Conservation (phyloP, 2,888 invertebrate species). For the Incurvaria masculella region DNA sequence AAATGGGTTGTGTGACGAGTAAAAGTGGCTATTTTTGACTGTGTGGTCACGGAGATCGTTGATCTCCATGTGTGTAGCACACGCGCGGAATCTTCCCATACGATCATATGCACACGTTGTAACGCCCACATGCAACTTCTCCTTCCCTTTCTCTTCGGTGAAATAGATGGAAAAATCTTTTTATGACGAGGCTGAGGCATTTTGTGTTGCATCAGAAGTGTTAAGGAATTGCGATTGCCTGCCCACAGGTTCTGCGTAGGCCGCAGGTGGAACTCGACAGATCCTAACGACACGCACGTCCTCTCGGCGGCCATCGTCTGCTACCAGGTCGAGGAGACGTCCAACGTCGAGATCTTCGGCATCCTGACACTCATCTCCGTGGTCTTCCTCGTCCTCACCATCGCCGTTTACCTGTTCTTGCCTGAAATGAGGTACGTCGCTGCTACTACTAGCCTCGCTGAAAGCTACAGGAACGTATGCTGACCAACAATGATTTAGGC, state of each 20-base stretch:
- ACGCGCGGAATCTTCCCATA: too few relatives aligned
- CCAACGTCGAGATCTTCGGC: constrained; percentile 27
- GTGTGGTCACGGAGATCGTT: too few relatives aligned
- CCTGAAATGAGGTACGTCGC: constrained; percentile 56
- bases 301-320: constrained; percentile 39
- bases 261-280: constrained; percentile 26
- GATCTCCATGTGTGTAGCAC: too few relatives aligned
- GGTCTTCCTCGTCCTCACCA: constrained; percentile 56
- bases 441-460: neutral
- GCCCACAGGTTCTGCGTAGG: constrained; percentile 36
- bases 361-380: constrained; percentile 52
- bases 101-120: too few relatives aligned
- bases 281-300: constrained; percentile 20
- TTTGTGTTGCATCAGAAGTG: too few relatives aligned
- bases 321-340: constrained; percentile 67
- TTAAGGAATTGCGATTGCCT: neutral
- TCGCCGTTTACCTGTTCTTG: constrained; percentile 57
- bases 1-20: too few relatives aligned
- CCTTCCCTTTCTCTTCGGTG: too few relatives aligned
- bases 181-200: too few relatives aligned
- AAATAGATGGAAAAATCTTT: too few relatives aligned
- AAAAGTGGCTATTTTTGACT: too few relatives aligned
- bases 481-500: neutral
- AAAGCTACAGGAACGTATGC: constrained; percentile 7
- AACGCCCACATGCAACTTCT: too few relatives aligned